Percentiles rank a stretch among this genome's conserved stretches.
Evolutionary conservation across 2,113 vertebrate species (phyloP).

Genomic region (Ictidomys tridecemlineatus): DNA sequence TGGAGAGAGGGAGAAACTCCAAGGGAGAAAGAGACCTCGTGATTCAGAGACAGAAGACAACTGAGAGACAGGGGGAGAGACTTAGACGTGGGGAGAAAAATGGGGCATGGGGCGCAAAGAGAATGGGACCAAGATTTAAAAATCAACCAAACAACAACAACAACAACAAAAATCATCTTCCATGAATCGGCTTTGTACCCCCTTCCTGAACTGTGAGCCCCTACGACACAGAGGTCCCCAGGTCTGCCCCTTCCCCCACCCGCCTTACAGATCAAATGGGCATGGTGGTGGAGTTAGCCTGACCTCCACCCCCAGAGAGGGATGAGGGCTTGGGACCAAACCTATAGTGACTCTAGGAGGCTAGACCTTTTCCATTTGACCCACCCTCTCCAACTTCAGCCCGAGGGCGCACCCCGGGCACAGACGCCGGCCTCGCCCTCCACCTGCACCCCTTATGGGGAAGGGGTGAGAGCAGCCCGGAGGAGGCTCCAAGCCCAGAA

Average conservation of each 20-base stretch:
- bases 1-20: neutral
- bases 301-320: neutral
- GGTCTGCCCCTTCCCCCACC: no score
- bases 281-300: neutral
- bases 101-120: neutral
- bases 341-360: neutral
- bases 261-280: neutral
- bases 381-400: conserved; percentile 39
- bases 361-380: neutral
- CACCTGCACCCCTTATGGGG: fast-evolving
- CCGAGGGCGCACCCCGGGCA: neutral
- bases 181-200: neutral
- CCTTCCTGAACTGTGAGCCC: neutral
- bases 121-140: neutral
- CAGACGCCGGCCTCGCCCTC: neutral
- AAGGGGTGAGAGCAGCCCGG: conserved; percentile 52
- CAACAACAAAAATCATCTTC: neutral
- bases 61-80: neutral
- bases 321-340: neutral
- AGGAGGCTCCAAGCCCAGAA: conserved; percentile 63
- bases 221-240: no score
- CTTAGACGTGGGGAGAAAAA: neutral
- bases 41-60: neutral
- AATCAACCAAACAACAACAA: no score
- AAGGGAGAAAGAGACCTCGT: neutral